Base-by-base conservation (phyloP, 1,140 invertebrate species). In the Palaemon carinicauda region DNA sequence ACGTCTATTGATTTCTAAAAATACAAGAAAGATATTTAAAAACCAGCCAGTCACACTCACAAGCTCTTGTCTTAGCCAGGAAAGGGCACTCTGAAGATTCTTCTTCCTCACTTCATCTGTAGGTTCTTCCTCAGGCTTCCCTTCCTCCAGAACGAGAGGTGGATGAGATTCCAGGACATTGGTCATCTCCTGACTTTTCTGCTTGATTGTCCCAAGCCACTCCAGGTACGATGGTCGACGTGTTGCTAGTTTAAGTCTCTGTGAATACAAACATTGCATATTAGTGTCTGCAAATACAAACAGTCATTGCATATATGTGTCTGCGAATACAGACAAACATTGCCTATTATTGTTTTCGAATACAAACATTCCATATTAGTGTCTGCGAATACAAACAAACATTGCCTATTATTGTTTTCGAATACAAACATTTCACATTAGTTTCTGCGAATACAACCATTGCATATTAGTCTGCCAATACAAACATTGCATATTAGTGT, bases 61-160 rank as follows among this genome's bases (percentile, higher is more conserved):
- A 73, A 82, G 21, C 50, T 82, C 87, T 29, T 82, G 78, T n/a
- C 50, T 88, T 4, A 88, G 41, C 87, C 87, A 88, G 5, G 29
- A 41, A 41, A 88, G 52, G 31, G 87, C 80, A 31, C 41, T 88
- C 29, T 69, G 56, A 12, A 88, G 65, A 50, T 82, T 88, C 10
- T 82, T 69, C 51, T 88, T 82, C 12, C 87, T 54, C 27, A 52
- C 51, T 29, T 88, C 80, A 10, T 56, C 53, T 0, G 51, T 78
- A 15, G 71, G 50, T 12, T 88, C 73, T 53, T 82, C 82, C 17
- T 85, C 82, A 21, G n/a, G n/a, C 33, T 33, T 56, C 14, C 75
- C 56, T 24, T 50, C 31, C 56, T 86, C 83, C 19, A 86, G 12
- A 17, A 86, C 83, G 7, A 9, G 69, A 3, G 83, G 83, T 15